A percentile compares a stretch with the other conserved stretches of the same genome.
phyloP scores from a whole-genome alignment of 1,140 invertebrate genomes.

The Zaprionus africanus region DNA sequence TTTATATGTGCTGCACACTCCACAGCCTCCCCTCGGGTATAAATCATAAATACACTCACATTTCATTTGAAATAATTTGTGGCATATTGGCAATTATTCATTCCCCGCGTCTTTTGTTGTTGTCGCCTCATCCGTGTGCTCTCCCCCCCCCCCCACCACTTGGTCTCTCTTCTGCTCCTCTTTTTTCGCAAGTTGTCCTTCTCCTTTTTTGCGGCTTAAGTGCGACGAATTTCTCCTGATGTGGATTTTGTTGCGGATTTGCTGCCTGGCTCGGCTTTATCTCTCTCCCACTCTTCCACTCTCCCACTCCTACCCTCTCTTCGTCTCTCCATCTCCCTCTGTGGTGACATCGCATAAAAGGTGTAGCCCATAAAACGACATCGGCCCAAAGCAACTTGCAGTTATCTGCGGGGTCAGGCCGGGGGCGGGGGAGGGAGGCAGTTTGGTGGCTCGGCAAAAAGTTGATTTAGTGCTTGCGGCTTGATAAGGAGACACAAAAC shows the following conservation, averaged over 20 bases:
- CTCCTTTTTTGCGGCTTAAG: constrained; percentile 58
- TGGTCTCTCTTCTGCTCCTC: background rate
- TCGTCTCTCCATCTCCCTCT: background rate
- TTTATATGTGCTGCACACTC: constrained; percentile 38
- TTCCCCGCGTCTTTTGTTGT: constrained; percentile 31
- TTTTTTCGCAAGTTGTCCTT: constrained; percentile 25
- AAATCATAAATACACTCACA: constrained; percentile 82
- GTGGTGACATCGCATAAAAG: constrained; percentile 77
- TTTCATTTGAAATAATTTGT: constrained; percentile 83
- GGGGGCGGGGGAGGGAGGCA: constrained; percentile 16
- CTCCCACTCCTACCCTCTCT: constrained; percentile 33
- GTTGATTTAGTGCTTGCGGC: constrained; percentile 71
- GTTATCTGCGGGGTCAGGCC: constrained; percentile 21
- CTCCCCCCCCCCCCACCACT: background rate
- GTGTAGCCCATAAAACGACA: constrained; percentile 52
- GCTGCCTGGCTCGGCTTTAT: constrained; percentile 74
- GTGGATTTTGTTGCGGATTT: constrained; percentile 77
- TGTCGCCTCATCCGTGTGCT: background rate
- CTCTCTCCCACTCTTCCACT: constrained; percentile 41
- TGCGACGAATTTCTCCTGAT: constrained; percentile 67
- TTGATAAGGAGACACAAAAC: constrained; percentile 55
- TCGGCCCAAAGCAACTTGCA: constrained; percentile 19
- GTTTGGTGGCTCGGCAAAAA: constrained; percentile 50
- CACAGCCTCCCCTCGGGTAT: constrained; percentile 37
- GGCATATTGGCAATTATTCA: constrained; percentile 83